Evolutionary conservation across 2,797 vertebrate genomes (phyloP).

Genomic region (Alosa sapidissima): DNA sequence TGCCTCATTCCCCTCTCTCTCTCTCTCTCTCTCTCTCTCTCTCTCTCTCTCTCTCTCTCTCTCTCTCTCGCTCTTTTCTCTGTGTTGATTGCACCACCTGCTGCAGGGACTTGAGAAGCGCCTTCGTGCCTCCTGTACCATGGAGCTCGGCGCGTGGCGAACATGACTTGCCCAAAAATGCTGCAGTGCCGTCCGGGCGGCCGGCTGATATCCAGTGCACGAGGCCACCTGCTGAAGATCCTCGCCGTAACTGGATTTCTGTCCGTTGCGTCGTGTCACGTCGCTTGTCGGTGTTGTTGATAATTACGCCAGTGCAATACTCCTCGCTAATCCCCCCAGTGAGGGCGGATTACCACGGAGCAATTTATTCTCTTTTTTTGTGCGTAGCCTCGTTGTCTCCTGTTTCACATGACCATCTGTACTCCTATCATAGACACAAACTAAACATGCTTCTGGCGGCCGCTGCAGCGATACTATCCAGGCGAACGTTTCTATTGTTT

Average conservation of each 20-base stretch:
- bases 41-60: constrained; percentile 6
- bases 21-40: constrained; percentile 31
- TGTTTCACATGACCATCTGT: background rate
- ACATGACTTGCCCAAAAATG: background rate
- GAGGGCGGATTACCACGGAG: background rate
- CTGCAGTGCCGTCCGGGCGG: background rate
- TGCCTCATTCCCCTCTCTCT: background rate
- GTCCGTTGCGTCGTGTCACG: background rate
- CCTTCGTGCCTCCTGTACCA: background rate
- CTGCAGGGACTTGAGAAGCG: background rate
- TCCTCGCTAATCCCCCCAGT: background rate
- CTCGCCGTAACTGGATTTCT: background rate
- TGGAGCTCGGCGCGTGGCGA: background rate
- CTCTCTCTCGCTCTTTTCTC: background rate
- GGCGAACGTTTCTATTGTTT: background rate
- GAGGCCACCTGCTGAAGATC: background rate
- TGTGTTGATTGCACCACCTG: background rate
- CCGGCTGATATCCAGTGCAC: too few species aligned
- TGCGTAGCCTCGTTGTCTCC: background rate
- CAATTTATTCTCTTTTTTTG: background rate
- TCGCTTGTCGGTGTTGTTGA: background rate
- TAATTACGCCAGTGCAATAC: background rate
- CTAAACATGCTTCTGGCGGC: background rate
- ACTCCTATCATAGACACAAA: background rate
- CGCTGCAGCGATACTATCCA: background rate